Percentiles rank a stretch among this genome's conserved stretches.
Evolutionary conservation across 2,113 vertebrate species (phyloP).

Genomic region (Oriolus oriolus): DNA sequence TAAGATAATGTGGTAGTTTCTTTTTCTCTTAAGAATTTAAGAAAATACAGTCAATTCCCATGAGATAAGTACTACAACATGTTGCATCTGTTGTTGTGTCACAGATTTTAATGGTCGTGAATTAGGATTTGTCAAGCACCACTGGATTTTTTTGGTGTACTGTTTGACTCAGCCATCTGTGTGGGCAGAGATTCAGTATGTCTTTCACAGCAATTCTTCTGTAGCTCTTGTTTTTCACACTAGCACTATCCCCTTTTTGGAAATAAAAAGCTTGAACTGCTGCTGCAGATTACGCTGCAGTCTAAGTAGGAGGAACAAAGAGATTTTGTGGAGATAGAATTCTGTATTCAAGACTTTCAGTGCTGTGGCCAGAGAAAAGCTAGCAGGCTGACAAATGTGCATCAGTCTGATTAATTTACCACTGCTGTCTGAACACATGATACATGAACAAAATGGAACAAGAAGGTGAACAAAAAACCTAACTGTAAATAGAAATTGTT

Average conservation of each 20-base stretch:
- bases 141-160: not conserved
- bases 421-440: not conserved
- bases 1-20: not conserved
- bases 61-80: not conserved
- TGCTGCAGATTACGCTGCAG: not conserved
- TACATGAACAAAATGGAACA: not conserved
- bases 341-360: not conserved
- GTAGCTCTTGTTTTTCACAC: not conserved
- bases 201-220: constrained; percentile 1
- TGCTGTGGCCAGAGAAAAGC: not conserved
- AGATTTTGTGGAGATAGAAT: not conserved
- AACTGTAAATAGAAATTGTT: not conserved
- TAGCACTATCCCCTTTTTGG: not conserved
- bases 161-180: constrained; percentile 29
- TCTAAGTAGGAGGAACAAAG: constrained; percentile 13
- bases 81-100: not conserved
- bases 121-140: constrained; percentile 12
- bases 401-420: not conserved
- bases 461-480: not conserved
- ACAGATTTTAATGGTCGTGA: not conserved
- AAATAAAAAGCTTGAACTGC: not conserved
- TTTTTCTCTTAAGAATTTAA: not conserved
- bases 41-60: not conserved
- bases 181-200: constrained; percentile 17
- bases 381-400: not conserved